These are phyloP conservation scores for Brenthis ino DNA, from an alignment of 2,888 invertebrate species.

Conservation along the genomic window DNA sequence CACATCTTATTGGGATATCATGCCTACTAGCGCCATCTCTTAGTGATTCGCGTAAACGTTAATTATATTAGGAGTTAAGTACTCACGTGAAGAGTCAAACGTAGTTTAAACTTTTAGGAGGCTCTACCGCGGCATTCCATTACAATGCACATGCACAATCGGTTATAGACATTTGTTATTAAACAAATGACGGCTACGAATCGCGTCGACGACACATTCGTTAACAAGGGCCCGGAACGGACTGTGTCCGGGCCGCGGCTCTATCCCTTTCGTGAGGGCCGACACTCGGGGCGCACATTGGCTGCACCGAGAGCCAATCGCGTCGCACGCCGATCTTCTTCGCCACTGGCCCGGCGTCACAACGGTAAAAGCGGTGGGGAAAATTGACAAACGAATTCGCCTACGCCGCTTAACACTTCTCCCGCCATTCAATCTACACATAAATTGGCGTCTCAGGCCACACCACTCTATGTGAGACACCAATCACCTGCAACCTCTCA, in stretches of 20 bases:
- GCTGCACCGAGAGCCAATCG: constrained; percentile 60
- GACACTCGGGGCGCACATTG: constrained; percentile 59
- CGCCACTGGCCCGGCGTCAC: constrained; percentile 59
- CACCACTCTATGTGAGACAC: constrained; percentile 61
- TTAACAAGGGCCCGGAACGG: constrained; percentile 71
- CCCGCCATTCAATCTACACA: constrained; percentile 60
- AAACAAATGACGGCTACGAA: constrained; percentile 57
- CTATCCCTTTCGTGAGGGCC: constrained; percentile 75
- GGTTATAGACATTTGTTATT: constrained; percentile 60
- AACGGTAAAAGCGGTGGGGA: constrained; percentile 71
- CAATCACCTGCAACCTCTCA: constrained; percentile 58
- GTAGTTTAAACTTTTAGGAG: constrained; percentile 45
- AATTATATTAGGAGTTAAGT: constrained; percentile 53
- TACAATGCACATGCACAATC: constrained; percentile 54
- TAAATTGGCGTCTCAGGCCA: constrained; percentile 62
- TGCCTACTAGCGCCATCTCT: constrained; percentile 71
- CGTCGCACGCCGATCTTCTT: constrained; percentile 48
- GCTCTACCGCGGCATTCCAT: constrained; percentile 52
- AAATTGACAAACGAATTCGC: constrained; percentile 63
- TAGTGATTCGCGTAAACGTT: constrained; percentile 49
- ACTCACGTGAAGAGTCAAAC: constrained; percentile 66
- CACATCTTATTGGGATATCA: constrained; percentile 49
- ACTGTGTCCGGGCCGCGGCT: constrained; percentile 54
- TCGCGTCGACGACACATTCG: constrained; percentile 59
- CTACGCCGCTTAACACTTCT: constrained; percentile 53